Base-by-base conservation (phyloP, 2,888 invertebrate species). In the Brachylomia viminalis region DNA sequence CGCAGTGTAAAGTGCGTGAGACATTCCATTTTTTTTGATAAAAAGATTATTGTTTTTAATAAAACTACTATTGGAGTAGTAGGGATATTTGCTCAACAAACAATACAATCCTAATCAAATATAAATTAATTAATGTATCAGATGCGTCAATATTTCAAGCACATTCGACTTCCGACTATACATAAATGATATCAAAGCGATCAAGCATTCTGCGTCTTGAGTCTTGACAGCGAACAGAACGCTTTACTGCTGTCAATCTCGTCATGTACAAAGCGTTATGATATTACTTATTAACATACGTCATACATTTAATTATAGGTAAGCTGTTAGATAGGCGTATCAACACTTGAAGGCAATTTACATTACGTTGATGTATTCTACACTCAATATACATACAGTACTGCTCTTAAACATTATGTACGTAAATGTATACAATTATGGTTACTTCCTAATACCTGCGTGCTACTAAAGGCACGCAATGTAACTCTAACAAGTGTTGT, bases 271-370 rank as follows among this genome's bases (percentile, higher is more conserved):
- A 72, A 83, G 80, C 77, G 33, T 68, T 73, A 61, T 64, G n/a
- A 58, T 74, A 58, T 59, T 47, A 38, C 74, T 67, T 42, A 70
- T 72, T n/a, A 77, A 68, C 42, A 85, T 77, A 71, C 70, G 42
- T 13, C 75, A 66, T 75, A 77, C 38, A 52, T 49, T 15, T 65
- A 56, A 73, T 59, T 72, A 72, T 27, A 33, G 56, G 52, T 66
- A 80, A 74, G 75, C 65, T 69, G 66, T 79, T 71, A 80, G 59
- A 68, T 77, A 56, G 11, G 45, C 67, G 69, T 75, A 74, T 68
- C 75, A 65, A 72, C 66, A 80, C 77, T 67, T 59, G 17, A 75
- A 72, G 47, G 70, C 75, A 69, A 79, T 84, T 72, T 78, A 70
- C 72, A 75, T 64, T 23, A 52, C 15, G 23, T 49, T 70, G 30